Evolutionary conservation across 2,888 invertebrate genomes (phyloP).

Genomic region (Pilophorus perplexus): DNA sequence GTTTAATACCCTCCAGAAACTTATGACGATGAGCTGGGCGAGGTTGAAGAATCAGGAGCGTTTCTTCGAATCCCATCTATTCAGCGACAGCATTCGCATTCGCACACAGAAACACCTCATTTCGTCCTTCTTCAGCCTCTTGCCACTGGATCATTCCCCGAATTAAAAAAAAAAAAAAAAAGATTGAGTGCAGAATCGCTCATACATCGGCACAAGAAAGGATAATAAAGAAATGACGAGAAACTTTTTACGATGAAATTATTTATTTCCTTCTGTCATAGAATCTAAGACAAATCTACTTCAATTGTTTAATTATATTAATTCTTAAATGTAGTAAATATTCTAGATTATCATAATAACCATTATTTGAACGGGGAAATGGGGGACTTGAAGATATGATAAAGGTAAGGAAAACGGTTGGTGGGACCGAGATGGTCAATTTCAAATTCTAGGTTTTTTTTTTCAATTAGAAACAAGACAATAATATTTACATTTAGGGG

Average conservation of each 20-base stretch:
- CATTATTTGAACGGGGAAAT: slow-evolving; percentile 34
- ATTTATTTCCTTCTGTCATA: slow-evolving; percentile 45
- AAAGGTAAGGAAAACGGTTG: slow-evolving; percentile 30
- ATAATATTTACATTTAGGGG: slow-evolving; percentile 39
- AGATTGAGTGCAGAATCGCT: no score
- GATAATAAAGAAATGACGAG: no score
- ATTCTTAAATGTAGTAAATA: slow-evolving; percentile 45
- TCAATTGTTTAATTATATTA: slow-evolving; percentile 45
- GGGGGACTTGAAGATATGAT: slow-evolving; percentile 40
- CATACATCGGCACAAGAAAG: no score
- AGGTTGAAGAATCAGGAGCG: no score
- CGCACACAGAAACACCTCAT: no score
- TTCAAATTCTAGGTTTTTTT: slow-evolving; percentile 6
- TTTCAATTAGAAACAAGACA: slow-evolving; percentile 26
- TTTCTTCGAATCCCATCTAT: no score
- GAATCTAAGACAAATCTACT: slow-evolving; percentile 47
- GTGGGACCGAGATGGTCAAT: slow-evolving; percentile 23
- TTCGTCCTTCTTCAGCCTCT: no score
- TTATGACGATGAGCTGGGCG: no score
- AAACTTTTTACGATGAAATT: slow-evolving; percentile 41
- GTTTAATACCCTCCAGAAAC: no score
- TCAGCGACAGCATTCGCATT: no score
- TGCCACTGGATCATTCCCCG: no score
- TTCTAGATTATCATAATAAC: slow-evolving; percentile 44
- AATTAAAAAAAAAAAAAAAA: no score